These are phyloP conservation scores for Epinephelus moara DNA, from an alignment of 2,113 vertebrate genomes.

Conservation along the genomic window DNA sequence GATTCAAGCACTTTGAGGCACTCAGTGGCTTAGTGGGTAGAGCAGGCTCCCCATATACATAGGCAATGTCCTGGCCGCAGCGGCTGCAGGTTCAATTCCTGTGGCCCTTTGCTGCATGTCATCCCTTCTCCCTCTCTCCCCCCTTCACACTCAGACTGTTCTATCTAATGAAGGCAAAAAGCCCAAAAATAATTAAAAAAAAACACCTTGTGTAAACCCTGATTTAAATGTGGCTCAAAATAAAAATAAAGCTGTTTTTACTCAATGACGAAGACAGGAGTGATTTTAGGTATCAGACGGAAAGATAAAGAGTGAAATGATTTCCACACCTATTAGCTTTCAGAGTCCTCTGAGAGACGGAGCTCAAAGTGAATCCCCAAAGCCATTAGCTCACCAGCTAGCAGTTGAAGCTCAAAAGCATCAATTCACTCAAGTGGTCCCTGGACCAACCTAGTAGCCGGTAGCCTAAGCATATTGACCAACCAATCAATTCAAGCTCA, in stretches of 20 bases:
- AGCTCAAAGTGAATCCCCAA: conserved; percentile 37
- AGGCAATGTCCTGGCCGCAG: too few relatives aligned
- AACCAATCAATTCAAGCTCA: conserved; percentile 66
- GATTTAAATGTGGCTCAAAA: not conserved
- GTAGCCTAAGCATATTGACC: conserved; percentile 70
- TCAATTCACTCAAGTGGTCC: conserved; percentile 70
- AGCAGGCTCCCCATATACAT: too few relatives aligned
- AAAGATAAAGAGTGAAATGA: conserved; percentile 6
- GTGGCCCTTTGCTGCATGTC: too few relatives aligned
- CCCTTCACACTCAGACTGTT: too few relatives aligned
- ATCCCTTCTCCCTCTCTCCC: too few relatives aligned
- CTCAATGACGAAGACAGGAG: not conserved
- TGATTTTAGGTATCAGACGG: not conserved
- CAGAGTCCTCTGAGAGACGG: conserved; percentile 7
- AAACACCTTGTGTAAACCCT: too few relatives aligned
- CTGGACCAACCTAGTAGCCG: conserved; percentile 56
- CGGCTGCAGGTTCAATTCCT: too few relatives aligned
- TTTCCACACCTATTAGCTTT: conserved; percentile 7
- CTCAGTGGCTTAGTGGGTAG: too few relatives aligned
- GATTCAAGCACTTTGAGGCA: too few relatives aligned
- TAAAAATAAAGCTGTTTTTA: not conserved
- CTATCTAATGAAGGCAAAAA: too few relatives aligned
- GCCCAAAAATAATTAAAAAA: too few relatives aligned
- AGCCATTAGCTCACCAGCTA: conserved; percentile 35
- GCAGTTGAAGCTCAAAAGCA: conserved; percentile 46